These are phyloP conservation scores for Mastomys coucha DNA, from an alignment of 2,113 vertebrate species.

Conservation along the genomic window DNA sequence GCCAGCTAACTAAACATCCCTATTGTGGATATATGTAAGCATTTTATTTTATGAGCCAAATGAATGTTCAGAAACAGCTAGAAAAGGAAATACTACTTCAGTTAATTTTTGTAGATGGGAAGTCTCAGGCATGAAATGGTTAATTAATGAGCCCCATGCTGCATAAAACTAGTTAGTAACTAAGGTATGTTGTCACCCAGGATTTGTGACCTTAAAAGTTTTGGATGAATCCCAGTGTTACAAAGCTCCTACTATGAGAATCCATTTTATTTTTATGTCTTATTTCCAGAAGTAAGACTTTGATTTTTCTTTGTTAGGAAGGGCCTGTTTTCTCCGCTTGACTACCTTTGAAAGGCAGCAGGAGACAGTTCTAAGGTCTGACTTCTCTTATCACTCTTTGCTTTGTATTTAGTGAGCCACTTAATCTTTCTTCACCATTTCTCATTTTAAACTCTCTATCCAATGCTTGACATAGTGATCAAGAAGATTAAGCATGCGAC, in stretches of 20 bases:
- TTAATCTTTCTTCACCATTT: not conserved
- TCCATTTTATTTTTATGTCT: not conserved
- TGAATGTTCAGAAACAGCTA: not conserved
- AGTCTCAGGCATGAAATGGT: not conserved
- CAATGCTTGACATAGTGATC: not conserved
- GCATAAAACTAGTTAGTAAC: not conserved
- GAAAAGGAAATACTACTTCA: not conserved
- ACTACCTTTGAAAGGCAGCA: not conserved
- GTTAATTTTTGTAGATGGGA: not conserved
- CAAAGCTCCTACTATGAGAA: not conserved
- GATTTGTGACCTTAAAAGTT: not conserved
- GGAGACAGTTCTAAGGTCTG: not conserved
- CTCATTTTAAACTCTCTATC: not conserved
- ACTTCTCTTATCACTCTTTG: not conserved
- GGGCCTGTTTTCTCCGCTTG: not conserved
- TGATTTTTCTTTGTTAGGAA: not conserved
- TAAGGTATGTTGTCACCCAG: not conserved
- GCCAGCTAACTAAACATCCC: not conserved
- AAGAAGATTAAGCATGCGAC: not conserved
- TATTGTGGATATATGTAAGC: not conserved
- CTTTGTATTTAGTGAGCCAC: not conserved
- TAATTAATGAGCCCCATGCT: not conserved
- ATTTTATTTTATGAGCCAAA: not conserved
- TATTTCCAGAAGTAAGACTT: not conserved
- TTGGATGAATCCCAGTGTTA: not conserved